phyloP scores from a whole-genome alignment of 2,113 vertebrate genomes.

The Chionodraco myersi region DNA sequence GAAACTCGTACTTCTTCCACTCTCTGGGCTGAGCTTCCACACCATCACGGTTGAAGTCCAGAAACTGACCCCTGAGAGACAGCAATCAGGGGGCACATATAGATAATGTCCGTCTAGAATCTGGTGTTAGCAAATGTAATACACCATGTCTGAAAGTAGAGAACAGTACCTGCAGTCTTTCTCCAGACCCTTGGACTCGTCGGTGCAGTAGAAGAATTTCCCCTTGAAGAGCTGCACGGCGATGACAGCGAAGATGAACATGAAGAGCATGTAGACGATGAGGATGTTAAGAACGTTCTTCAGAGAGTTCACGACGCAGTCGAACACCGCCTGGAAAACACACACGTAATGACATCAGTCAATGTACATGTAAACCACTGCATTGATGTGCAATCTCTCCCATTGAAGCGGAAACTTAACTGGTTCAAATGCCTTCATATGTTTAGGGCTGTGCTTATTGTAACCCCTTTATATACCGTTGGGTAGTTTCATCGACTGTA shows the following conservation, averaged over 20 bases:
- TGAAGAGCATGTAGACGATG: constrained; percentile 98
- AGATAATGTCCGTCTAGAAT: not conserved
- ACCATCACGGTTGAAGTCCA: constrained; percentile 91
- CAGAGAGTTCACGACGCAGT: constrained; percentile 98
- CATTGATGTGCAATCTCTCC: not conserved
- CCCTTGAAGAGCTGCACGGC: constrained; percentile 99
- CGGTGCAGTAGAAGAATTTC: constrained; percentile 98
- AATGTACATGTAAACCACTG: not conserved
- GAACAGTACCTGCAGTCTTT: constrained; percentile 92
- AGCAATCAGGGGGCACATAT: not conserved
- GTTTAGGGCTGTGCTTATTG: too few species aligned
- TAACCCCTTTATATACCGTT: too few species aligned
- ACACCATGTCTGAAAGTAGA: not conserved
- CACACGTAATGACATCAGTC: not conserved
- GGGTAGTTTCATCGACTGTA: too few species aligned
- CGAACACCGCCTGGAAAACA: constrained; percentile 91
- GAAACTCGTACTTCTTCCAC: constrained; percentile 98
- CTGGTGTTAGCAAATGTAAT: not conserved
- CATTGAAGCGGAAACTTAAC: too few species aligned
- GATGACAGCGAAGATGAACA: constrained; percentile 99
- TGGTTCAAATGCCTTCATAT: too few species aligned
- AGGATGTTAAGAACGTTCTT: constrained; percentile 99
- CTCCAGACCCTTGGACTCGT: constrained; percentile 95
- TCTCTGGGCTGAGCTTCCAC: constrained; percentile 91
- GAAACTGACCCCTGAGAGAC: constrained; percentile 90